phyloP scores from a whole-genome alignment of 2,113 vertebrate species.

The Elgaria multicarinata region DNA sequence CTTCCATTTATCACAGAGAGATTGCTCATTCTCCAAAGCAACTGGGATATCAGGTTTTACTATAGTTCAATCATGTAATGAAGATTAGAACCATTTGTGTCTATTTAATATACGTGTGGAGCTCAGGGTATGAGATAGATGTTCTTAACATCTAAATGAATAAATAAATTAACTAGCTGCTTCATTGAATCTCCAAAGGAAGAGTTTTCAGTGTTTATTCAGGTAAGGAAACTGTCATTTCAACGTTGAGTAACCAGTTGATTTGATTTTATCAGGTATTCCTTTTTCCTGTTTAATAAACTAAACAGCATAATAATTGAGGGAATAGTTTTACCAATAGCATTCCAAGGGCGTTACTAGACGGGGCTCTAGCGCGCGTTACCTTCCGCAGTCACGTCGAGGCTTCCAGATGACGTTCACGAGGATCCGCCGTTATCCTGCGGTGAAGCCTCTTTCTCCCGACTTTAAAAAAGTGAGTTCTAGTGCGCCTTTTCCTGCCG shows the following conservation, averaged over 20 bases:
- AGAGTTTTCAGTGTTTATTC: slow-evolving; percentile 30
- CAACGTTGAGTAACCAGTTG: slow-evolving; percentile 27
- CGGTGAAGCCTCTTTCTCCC: too few relatives aligned
- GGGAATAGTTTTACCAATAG: neutral
- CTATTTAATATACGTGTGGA: neutral
- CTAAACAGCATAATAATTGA: slow-evolving; percentile 6
- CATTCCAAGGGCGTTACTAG: too few relatives aligned
- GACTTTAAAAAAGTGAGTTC: too few relatives aligned
- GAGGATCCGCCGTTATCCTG: too few relatives aligned
- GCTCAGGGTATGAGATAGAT: slow-evolving; percentile 27
- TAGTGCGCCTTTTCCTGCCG: too few relatives aligned
- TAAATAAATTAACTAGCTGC: slow-evolving; percentile 53
- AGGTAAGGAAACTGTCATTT: slow-evolving; percentile 46
- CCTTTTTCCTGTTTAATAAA: neutral
- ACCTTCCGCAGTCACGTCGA: too few relatives aligned
- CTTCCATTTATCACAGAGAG: neutral
- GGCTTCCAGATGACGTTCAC: too few relatives aligned
- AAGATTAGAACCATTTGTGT: slow-evolving; percentile 5
- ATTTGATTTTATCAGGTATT: slow-evolving; percentile 46
- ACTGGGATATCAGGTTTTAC: neutral
- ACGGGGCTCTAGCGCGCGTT: too few relatives aligned
- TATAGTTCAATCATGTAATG: slow-evolving; percentile 23
- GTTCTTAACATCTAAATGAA: slow-evolving; percentile 48
- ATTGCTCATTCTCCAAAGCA: neutral
- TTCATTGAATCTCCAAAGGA: slow-evolving; percentile 27